Conservation (phyloP, 2,797 vertebrate genomes). For the Oryzias sinensis region DNA sequence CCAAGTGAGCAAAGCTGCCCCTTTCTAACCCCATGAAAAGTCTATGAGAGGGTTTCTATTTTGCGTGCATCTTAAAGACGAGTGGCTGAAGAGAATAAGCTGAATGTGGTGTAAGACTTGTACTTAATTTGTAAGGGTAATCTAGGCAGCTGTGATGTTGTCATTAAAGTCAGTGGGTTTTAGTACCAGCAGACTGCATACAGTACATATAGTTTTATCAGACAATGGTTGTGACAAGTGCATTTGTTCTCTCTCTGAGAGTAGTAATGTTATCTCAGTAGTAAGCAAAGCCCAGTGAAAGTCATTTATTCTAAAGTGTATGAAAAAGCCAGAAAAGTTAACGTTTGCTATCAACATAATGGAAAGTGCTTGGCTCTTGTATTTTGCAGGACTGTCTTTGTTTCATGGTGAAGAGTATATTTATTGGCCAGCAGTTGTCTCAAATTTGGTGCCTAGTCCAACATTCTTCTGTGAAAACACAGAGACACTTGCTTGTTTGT, state of each 20-base stretch:
- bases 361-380: slow-evolving; percentile 79
- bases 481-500: slow-evolving; percentile 64
- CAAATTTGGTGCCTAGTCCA: slow-evolving; percentile 76
- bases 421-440: slow-evolving; percentile 79
- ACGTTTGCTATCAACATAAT: slow-evolving; percentile 76
- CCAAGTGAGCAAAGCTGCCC: slow-evolving; percentile 45
- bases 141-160: slow-evolving; percentile 78
- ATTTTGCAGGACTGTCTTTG: slow-evolving; percentile 77
- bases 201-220: slow-evolving; percentile 73
- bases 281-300: slow-evolving; percentile 75
- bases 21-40: slow-evolving; percentile 38
- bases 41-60: slow-evolving; percentile 38
- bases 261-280: slow-evolving; percentile 76
- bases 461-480: slow-evolving; percentile 73
- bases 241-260: slow-evolving; percentile 76
- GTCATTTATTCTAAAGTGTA: slow-evolving; percentile 75
- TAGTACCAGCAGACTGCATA: slow-evolving; percentile 75
- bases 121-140: slow-evolving; percentile 74
- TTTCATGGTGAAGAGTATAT: slow-evolving; percentile 79
- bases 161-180: slow-evolving; percentile 72
- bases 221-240: slow-evolving; percentile 78
- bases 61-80: slow-evolving; percentile 61
- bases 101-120: slow-evolving; percentile 76
- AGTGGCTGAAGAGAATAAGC: slow-evolving; percentile 63
- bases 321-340: slow-evolving; percentile 73